Conservation (phyloP, 1,140 invertebrate genomes). For the Aleiodes sp. region DNA sequence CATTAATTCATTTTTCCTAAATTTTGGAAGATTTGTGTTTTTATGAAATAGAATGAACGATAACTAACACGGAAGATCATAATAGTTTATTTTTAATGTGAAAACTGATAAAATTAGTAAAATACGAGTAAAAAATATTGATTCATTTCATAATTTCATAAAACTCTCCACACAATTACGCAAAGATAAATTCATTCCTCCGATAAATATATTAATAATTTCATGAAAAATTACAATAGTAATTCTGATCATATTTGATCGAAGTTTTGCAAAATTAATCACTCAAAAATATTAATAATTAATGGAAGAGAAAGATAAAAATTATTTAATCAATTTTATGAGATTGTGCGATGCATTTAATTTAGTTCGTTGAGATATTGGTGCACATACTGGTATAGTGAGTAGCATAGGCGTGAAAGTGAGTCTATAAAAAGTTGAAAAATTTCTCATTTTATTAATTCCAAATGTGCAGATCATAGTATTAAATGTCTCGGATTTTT, state of each 20-base stretch:
- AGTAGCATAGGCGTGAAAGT: slow-evolving; percentile 23
- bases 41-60: neutral
- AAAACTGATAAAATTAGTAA: too few species aligned
- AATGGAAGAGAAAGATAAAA: slow-evolving; percentile 9
- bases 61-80: too few species aligned
- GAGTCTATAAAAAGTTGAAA: slow-evolving; percentile 24
- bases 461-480: neutral
- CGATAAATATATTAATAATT: neutral
- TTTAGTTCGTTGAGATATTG: slow-evolving; percentile 14
- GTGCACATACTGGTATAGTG: neutral
- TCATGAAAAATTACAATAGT: neutral
- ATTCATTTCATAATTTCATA: neutral
- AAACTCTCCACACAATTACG: neutral
- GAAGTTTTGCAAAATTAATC: neutral
- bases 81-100: too few species aligned
- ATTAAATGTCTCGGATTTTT: neutral
- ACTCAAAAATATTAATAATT: neutral
- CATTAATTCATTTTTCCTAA: neutral
- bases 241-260: too few species aligned
- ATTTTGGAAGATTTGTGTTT: neutral
- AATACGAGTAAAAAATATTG: neutral
- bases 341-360: slow-evolving; percentile 38
- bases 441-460: neutral
- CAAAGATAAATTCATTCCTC: neutral
- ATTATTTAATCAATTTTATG: slow-evolving; percentile 18